Conservation (phyloP, 2,888 invertebrate species). For the Clusia tigrina region DNA sequence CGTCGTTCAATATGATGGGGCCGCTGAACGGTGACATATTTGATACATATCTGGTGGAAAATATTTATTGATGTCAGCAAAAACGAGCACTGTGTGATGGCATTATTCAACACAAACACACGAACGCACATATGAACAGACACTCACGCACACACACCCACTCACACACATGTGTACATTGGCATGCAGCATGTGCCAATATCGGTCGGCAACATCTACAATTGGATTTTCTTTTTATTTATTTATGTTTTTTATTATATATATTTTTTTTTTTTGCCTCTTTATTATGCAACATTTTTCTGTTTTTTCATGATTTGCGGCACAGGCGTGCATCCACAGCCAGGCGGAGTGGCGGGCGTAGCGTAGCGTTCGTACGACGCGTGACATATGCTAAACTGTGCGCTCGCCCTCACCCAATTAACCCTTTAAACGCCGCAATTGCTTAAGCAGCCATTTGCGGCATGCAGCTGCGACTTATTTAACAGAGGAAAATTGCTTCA, state of each 20-base stretch:
- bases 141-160: constrained; percentile 36
- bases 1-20: constrained; percentile 47
- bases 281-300: no score
- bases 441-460: no score
- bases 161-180: not conserved
- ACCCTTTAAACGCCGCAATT: no score
- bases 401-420: not conserved
- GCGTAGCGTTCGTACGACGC: not conserved
- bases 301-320: not conserved
- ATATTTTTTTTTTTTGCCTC: not conserved
- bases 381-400: constrained; percentile 3
- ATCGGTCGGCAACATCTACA: not conserved
- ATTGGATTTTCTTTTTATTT: not conserved
- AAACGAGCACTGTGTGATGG: constrained; percentile 13
- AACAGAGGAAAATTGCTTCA: no score
- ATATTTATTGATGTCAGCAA: constrained; percentile 56
- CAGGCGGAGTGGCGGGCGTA: not conserved
- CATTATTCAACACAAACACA: not conserved
- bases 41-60: constrained; percentile 34
- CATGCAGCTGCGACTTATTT: no score
- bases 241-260: not conserved
- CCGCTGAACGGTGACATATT: constrained; percentile 1
- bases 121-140: constrained; percentile 34
- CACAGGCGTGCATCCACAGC: not conserved
- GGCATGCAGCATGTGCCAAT: no score